phyloP scores from a whole-genome alignment of 2,797 vertebrate species.

The Gila robusta region DNA sequence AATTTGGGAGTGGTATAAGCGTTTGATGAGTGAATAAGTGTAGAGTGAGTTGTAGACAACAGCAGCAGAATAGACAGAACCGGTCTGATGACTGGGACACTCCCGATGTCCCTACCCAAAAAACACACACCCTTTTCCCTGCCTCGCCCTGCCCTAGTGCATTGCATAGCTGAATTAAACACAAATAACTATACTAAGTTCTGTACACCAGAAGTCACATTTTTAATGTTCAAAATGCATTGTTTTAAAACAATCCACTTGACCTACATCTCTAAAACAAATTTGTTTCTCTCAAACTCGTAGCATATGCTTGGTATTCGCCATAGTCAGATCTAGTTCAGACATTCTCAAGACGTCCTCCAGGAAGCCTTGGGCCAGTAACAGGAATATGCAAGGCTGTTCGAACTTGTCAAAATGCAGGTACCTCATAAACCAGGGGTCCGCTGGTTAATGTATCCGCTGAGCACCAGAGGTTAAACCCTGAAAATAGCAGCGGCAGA shows the following conservation, averaged over 20 bases:
- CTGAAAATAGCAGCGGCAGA: not conserved
- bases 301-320: slow-evolving; percentile 1
- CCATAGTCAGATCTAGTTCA: slow-evolving; percentile 6
- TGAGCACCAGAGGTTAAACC: not conserved
- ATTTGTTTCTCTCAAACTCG: not conserved
- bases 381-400: slow-evolving; percentile 41
- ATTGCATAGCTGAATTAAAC: not conserved
- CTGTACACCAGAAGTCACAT: not conserved
- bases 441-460: not conserved
- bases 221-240: not conserved
- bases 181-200: not conserved
- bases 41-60: slow-evolving; percentile 40
- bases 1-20: slow-evolving; percentile 49
- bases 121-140: slow-evolving; percentile 29
- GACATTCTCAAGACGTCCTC: not conserved
- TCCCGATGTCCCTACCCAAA: slow-evolving; percentile 54
- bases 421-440: slow-evolving; percentile 23
- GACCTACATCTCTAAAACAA: not conserved
- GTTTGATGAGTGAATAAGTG: slow-evolving; percentile 46
- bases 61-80: slow-evolving; percentile 52
- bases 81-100: slow-evolving; percentile 56
- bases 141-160: slow-evolving; percentile 44
- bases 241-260: not conserved
- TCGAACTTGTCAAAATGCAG: slow-evolving; percentile 47
- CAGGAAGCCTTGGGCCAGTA: slow-evolving; percentile 24